A percentile compares a stretch with the other conserved stretches of the same genome.
Evolutionary conservation across 2,888 invertebrate species (phyloP).

Genomic region (Hipparchia sbordonii): DNA sequence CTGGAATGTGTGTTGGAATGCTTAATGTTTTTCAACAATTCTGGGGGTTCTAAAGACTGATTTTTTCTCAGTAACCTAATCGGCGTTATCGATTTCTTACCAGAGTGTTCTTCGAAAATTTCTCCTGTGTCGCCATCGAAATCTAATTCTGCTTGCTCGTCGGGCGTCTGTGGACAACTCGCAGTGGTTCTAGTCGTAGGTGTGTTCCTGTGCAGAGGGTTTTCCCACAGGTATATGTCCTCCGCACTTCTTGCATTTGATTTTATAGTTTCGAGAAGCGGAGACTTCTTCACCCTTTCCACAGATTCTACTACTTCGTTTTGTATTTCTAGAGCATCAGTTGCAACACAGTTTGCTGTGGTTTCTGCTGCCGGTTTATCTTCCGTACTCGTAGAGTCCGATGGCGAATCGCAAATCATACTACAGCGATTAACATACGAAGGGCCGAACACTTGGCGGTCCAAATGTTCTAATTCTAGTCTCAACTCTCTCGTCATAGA

Average conservation of each 20-base stretch:
- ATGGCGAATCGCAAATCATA: conserved; percentile 70
- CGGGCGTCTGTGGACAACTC: conserved; percentile 85
- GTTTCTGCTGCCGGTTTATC: conserved; percentile 62
- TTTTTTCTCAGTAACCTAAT: conserved; percentile 83
- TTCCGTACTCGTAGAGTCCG: conserved; percentile 72
- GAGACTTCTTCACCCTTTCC: conserved; percentile 63
- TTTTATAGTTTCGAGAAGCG: conserved; percentile 65
- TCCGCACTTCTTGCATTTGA: conserved; percentile 81
- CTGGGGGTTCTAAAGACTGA: conserved; percentile 65
- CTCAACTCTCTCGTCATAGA: conserved; percentile 92
- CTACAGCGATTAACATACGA: conserved; percentile 69
- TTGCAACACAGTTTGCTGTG: conserved; percentile 53
- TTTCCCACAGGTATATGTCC: conserved; percentile 91
- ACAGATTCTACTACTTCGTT: conserved; percentile 52
- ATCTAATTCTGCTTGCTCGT: conserved; percentile 88
- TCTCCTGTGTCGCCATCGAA: conserved; percentile 84
- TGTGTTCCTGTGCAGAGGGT: conserved; percentile 86
- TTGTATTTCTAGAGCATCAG: conserved; percentile 52
- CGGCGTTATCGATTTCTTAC: conserved; percentile 87
- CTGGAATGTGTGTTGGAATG: conserved; percentile 64
- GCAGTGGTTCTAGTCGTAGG: conserved; percentile 70
- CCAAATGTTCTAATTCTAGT: conserved; percentile 91
- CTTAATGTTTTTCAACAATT: conserved; percentile 51
- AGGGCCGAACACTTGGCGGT: conserved; percentile 90
- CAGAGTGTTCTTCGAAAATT: conserved; percentile 85